These are phyloP conservation scores for Nasua narica DNA, from an alignment of 2,797 vertebrate species.

Conservation along the genomic window DNA sequence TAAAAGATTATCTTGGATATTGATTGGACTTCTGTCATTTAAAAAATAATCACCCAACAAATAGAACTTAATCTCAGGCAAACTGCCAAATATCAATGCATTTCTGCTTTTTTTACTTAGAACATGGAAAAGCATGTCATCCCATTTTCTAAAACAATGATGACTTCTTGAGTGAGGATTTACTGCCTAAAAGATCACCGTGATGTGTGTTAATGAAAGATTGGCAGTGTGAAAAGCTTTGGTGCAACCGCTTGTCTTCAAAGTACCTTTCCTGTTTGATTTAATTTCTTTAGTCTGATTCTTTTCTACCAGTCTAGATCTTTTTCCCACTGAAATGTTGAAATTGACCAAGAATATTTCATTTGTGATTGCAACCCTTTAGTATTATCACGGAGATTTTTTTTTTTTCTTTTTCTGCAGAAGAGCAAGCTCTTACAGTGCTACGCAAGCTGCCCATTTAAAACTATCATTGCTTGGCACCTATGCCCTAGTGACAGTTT, in stretches of 20 bases:
- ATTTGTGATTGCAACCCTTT: constrained; percentile 54
- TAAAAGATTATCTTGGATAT: background rate
- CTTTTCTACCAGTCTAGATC: background rate
- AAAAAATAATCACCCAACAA: background rate
- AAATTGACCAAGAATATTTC: constrained; percentile 60
- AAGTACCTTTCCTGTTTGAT: background rate
- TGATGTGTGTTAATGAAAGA: background rate
- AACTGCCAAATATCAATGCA: background rate
- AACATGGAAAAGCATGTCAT: background rate
- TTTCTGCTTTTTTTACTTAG: constrained; percentile 27
- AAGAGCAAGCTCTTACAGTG: constrained; percentile 72
- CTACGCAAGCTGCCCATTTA: constrained; percentile 81
- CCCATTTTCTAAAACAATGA: background rate
- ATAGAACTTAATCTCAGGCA: constrained; percentile 16
- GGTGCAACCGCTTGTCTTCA: background rate
- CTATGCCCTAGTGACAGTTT: constrained; percentile 84
- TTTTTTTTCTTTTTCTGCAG: constrained; percentile 64
- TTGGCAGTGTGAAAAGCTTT: background rate
- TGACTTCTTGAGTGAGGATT: constrained; percentile 39
- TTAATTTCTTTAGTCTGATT: background rate
- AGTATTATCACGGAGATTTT: constrained; percentile 64
- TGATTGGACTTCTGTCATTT: background rate
- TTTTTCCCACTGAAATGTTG: constrained; percentile 1
- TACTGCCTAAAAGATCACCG: background rate
- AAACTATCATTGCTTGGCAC: constrained; percentile 84